Evolutionary conservation across 2,113 vertebrate genomes (phyloP), one percentile per base, ranked within the genome.

Genomic region (Mionectes macconnelli): DNA sequence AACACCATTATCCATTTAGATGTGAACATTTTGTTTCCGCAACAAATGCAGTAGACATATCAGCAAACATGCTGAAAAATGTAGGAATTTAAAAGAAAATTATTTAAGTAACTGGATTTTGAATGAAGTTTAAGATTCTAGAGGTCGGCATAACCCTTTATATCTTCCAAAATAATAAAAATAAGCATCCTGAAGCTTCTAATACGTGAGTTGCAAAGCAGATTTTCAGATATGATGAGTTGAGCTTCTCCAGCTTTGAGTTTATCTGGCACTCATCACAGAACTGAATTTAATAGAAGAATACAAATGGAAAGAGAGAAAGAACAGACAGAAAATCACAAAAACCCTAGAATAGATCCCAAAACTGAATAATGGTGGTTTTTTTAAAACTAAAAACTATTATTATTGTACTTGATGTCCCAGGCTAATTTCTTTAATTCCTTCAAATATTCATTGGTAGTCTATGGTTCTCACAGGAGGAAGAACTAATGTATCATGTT

Each of bases 341-440:
- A 56, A 67, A 93, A 50, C 23, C 21, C 9, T 64, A 37, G 22
- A 70, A 55, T 12, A 56, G 22, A 93, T 69, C 11, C 12, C 11
- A 23, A 73, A 18, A 56, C 2, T 22, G 30, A 68, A 31, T 53
- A 49, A 53, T 33, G 1, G n/a, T 42, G n/a, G 10, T 0, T 30
- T 21, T 45, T 37, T 14, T 0, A 0, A 49, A 84, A 44, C 10
- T 35, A 45, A 68, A 17, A n/a, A n/a, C n/a, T 84, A 33, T 33
- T 73, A 27, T 83, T 84, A 15, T 67, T 49, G 27, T 40, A 47
- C 20, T 72, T 16, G 3, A 22, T 50, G 8, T 81, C 10, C 31
- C 7, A 10, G 9, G 6, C 44, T 14, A 57, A 28, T 64, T 60
- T 83, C 18, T 31, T 83, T 69, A 14, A 6, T 35, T 77, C 9